Base-by-base conservation (phyloP, 2,797 vertebrate species). In the Gephyroberyx darwinii region DNA sequence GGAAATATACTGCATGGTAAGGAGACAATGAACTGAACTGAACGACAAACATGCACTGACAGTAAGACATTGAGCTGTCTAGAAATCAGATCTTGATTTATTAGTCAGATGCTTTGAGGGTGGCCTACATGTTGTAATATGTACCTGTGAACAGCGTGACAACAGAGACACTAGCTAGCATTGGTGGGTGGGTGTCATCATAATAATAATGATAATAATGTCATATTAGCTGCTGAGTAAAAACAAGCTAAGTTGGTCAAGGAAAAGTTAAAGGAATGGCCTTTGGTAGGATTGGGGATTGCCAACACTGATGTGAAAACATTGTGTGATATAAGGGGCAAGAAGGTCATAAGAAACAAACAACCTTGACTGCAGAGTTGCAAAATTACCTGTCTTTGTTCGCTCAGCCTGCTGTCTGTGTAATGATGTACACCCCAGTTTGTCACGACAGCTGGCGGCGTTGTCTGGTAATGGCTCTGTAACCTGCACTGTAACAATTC, bases 181-280 rank as follows among this genome's bases (percentile, higher is more conserved):
- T 26, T 79, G 57, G 13, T 60, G 50, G 39, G 22, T 53, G n/a
- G 62, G 68, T 55, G 78, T 68, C 57, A 16, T 65, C 79, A 69
- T 64, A 81, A 26, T 26, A 26, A 26, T 26, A 4, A 16, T 65
- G 78, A 69, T 64, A 81, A 26, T 26, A 26, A 26, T 26, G 26
- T 26, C 26, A 26, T 26, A 26, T 26, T 26, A 26, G 26, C 26
- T 26, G 26, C 12, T 17, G 35, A 39, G 9, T 9, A 5, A 68
- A 43, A 43, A 12, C 4, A 4, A 4, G 9, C 41, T 48, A 19
- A 48, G 8, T n/a, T 48, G 16, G 17, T 48, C 47, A 48, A n/a
- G 17, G 47, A 48, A 48, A 48, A 43, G 41, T 43, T 3, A 14
- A 43, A 43, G 47, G 17, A 48, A 19, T 48, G 17, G 8, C 33